phyloP scores from a whole-genome alignment of 2,888 invertebrate genomes.

The Sesia bembeciformis region DNA sequence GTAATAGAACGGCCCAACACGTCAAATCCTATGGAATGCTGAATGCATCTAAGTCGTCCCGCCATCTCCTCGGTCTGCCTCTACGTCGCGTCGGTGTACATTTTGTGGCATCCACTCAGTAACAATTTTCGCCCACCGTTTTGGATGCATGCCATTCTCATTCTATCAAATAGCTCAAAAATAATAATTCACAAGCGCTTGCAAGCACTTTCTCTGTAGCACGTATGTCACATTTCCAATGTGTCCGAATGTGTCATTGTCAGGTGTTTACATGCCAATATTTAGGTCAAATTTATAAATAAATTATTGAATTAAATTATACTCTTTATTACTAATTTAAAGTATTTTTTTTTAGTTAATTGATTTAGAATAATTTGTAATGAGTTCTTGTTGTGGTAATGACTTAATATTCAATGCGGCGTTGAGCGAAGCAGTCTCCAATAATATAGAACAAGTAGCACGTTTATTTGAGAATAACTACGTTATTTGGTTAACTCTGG shows the following conservation, averaged over 20 bases:
- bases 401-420: constrained; percentile 57
- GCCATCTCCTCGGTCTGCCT: no score
- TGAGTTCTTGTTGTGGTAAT: constrained; percentile 68
- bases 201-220: not conserved
- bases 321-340: not conserved
- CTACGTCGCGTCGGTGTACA: no score
- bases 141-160: no score
- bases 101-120: no score
- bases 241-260: constrained; percentile 29
- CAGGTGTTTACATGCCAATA: constrained; percentile 51
- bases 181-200: no score
- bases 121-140: no score
- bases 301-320: not conserved
- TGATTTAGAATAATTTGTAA: constrained; percentile 25
- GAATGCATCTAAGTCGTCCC: no score
- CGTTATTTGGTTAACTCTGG: constrained; percentile 31
- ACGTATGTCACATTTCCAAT: not conserved
- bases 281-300: constrained; percentile 47
- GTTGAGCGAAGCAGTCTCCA: constrained; percentile 46
- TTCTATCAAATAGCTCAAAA: no score
- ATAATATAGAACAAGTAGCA: constrained; percentile 42
- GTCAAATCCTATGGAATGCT: no score
- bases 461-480: constrained; percentile 38
- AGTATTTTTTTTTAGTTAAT: not conserved
- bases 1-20: no score